These are phyloP conservation scores for Cheilosia urbana DNA, from an alignment of 2,888 invertebrate species.

Conservation along the genomic window DNA sequence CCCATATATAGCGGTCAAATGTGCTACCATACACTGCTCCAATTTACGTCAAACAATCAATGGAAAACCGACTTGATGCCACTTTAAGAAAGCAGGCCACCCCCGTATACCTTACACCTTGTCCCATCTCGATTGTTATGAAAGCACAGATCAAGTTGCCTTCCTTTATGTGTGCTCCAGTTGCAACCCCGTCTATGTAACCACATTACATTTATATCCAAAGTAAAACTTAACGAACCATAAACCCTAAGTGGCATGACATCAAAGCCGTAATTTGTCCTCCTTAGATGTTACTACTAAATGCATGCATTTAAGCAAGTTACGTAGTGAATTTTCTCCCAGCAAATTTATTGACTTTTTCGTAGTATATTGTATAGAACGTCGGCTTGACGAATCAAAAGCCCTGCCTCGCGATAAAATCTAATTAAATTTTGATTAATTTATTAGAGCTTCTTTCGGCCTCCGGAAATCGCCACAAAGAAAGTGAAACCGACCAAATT, in stretches of 20 bases:
- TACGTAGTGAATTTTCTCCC: constrained; percentile 3
- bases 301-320: constrained; percentile 31
- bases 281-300: constrained; percentile 35
- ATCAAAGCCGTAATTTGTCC: constrained; percentile 65
- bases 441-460: constrained; percentile 10
- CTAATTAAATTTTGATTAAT: constrained; percentile 40
- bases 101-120: constrained; percentile 34
- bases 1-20: too few species aligned
- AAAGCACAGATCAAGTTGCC: constrained; percentile 70
- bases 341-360: constrained; percentile 52
- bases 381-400: not conserved
- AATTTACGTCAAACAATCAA: constrained; percentile 65
- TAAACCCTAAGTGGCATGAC: constrained; percentile 66
- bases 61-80: constrained; percentile 34
- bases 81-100: constrained; percentile 50
- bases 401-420: not conserved
- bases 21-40: constrained; percentile 14
- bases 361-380: constrained; percentile 11
- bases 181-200: constrained; percentile 52
- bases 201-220: not conserved
- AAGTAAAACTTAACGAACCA: constrained; percentile 66
- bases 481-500: constrained; percentile 49
- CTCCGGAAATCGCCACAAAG: constrained; percentile 34
- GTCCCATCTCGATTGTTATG: constrained; percentile 51
- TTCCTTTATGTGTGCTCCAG: constrained; percentile 55